Conservation (phyloP, 92 coral and sea anemone genomes). For the Siderastrea radians region DNA sequence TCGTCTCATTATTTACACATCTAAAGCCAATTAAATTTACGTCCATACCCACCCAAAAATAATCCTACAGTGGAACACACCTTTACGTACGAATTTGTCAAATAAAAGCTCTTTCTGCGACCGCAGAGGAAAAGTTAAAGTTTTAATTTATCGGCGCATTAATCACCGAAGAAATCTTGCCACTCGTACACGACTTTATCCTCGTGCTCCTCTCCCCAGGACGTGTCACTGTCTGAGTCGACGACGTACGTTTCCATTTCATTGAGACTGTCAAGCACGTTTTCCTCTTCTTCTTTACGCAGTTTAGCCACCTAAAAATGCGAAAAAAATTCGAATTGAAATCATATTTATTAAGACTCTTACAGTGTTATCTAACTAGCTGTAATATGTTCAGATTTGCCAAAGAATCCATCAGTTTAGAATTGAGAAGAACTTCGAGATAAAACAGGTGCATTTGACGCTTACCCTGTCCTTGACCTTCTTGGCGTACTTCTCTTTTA, state of each 20-base stretch:
- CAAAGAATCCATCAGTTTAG: background rate
- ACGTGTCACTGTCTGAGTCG: conserved; percentile 12
- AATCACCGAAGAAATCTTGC: conserved; percentile 41
- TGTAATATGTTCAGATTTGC: background rate
- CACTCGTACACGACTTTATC: conserved; percentile 6
- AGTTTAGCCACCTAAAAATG: conserved; percentile 3
- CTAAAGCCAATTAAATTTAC: too few species aligned
- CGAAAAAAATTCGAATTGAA: background rate
- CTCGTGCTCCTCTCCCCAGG: conserved; percentile 33
- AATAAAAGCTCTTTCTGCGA: background rate
- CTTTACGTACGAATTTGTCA: background rate
- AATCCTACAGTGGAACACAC: too few species aligned
- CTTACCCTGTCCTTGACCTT: conserved; percentile 37
- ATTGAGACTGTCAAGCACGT: background rate
- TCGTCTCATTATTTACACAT: too few species aligned
- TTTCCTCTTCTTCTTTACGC: conserved; percentile 16
- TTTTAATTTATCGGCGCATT: background rate
- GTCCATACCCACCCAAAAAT: too few species aligned
- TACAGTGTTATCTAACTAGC: background rate
- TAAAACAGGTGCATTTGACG: too few species aligned
- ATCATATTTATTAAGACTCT: too few species aligned
- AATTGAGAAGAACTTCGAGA: background rate
- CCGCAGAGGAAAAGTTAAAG: background rate
- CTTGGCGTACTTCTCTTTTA: conserved; percentile 26
- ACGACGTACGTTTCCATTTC: conserved; percentile 15